Conservation (phyloP, 2,113 vertebrate genomes). For the sheep (Ovis aries) region DNA sequence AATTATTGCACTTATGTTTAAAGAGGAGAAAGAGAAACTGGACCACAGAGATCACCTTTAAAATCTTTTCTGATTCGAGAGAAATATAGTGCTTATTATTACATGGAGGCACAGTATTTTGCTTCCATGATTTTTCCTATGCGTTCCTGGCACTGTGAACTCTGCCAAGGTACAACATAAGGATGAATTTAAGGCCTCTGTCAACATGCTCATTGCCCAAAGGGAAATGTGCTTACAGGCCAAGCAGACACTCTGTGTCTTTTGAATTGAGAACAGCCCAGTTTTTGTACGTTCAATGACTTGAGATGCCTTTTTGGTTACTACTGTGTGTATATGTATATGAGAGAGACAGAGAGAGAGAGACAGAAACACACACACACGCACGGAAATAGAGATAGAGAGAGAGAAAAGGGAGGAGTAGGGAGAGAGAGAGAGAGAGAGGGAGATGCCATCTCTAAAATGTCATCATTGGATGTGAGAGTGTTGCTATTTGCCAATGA, state of each 20-base stretch:
- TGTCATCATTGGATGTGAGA: not conserved
- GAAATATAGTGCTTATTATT: not conserved
- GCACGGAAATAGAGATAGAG: not conserved
- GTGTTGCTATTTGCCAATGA: not conserved
- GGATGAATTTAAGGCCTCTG: not conserved
- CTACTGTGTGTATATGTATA: not conserved
- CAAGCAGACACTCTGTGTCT: not conserved
- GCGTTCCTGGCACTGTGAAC: not conserved
- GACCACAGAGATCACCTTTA: not conserved
- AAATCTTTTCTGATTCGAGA: not conserved
- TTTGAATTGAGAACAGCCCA: not conserved
- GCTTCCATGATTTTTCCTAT: not conserved
- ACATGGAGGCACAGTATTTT: not conserved
- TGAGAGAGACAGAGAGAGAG: not conserved
- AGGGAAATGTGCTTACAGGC: not conserved
- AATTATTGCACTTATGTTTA: not conserved
- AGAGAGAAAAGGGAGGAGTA: not conserved
- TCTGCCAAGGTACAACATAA: not conserved
- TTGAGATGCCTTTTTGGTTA: not conserved
- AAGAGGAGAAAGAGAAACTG: constrained; percentile 6
- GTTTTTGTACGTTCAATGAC: not conserved
- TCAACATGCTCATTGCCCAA: not conserved
- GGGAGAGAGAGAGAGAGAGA: not conserved
- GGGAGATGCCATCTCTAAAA: not conserved
- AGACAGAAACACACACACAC: not conserved